Evolutionary conservation across 1,140 invertebrate species (phyloP).

Genomic region (Drosophila truncata): DNA sequence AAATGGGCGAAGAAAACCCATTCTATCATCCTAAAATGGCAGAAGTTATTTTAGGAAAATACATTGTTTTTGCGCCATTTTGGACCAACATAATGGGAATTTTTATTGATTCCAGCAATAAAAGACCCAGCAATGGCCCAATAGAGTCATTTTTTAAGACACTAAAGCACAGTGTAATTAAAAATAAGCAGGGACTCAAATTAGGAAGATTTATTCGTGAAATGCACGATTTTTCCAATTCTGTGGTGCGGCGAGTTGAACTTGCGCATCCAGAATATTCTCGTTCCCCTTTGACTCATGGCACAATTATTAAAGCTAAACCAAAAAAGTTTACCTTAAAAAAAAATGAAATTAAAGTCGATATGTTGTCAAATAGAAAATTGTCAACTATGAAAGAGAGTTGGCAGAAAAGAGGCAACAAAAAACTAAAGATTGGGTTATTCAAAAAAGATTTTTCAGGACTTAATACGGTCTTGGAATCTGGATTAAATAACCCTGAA

Average conservation of each 20-base stretch:
- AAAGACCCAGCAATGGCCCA: conserved; percentile 7
- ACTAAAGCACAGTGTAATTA: no score
- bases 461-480: background rate
- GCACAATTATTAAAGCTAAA: background rate
- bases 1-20: no score
- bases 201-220: conserved; percentile 11
- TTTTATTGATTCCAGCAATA: conserved; percentile 18
- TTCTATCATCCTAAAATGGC: background rate
- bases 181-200: background rate
- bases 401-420: conserved; percentile 1
- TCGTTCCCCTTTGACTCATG: background rate
- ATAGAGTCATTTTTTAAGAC: background rate
- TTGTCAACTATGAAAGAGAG: conserved; percentile 8
- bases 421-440: conserved; percentile 1
- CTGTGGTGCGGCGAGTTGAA: conserved; percentile 1
- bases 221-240: background rate
- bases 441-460: conserved; percentile 11
- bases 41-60: conserved; percentile 13
- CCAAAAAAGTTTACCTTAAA: background rate
- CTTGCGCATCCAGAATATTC: background rate
- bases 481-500: background rate
- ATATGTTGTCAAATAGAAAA: background rate
- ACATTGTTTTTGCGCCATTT: conserved; percentile 12
- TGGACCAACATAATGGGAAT: conserved; percentile 17
- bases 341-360: background rate